Percentiles rank a stretch among this genome's conserved stretches.
Evolutionary conservation across 1,140 invertebrate species (phyloP).

Genomic region (Pentalonia nigronervosa): DNA sequence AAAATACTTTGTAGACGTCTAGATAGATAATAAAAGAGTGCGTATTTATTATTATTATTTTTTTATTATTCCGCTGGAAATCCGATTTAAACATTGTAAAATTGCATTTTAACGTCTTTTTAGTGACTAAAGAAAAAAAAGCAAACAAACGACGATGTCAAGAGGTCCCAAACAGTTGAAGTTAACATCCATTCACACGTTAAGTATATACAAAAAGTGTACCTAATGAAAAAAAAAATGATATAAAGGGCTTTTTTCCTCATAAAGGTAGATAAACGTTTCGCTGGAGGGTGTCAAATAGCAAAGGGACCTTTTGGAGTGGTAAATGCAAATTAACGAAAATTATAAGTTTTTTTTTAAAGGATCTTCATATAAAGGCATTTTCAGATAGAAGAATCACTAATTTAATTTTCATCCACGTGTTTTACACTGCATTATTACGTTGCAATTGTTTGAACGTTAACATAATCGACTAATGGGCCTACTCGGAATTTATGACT

Average conservation of each 20-base stretch:
- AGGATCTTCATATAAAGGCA: not conserved
- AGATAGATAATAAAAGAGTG: not conserved
- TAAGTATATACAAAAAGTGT: not conserved
- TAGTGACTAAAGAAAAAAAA: not conserved
- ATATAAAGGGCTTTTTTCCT: slow-evolving; percentile 23
- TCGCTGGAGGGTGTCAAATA: slow-evolving; percentile 37
- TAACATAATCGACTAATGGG: not conserved
- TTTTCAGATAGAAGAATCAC: not conserved
- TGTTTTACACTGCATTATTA: not conserved
- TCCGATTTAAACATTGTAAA: not conserved
- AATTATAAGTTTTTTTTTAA: slow-evolving; percentile 22
- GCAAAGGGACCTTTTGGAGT: slow-evolving; percentile 39
- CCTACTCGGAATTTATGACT: not conserved
- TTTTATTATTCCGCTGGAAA: not conserved
- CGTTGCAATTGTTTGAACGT: not conserved
- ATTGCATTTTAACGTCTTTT: slow-evolving; percentile 3
- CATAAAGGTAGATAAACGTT: slow-evolving; percentile 6
- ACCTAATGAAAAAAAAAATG: slow-evolving; percentile 16
- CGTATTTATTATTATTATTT: slow-evolving; percentile 5
- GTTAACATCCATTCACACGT: slow-evolving; percentile 41
- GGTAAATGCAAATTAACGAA: slow-evolving; percentile 43
- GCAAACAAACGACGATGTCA: slow-evolving; percentile 2
- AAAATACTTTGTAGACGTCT: slow-evolving; percentile 11
- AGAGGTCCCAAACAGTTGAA: slow-evolving; percentile 12
- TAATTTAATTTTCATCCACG: not conserved